A percentile compares a stretch with the other conserved stretches of the same genome.
Evolutionary conservation across 37 sponge, comb jelly and placozoan species (phyloP).

Genomic region (Beroe ovata): DNA sequence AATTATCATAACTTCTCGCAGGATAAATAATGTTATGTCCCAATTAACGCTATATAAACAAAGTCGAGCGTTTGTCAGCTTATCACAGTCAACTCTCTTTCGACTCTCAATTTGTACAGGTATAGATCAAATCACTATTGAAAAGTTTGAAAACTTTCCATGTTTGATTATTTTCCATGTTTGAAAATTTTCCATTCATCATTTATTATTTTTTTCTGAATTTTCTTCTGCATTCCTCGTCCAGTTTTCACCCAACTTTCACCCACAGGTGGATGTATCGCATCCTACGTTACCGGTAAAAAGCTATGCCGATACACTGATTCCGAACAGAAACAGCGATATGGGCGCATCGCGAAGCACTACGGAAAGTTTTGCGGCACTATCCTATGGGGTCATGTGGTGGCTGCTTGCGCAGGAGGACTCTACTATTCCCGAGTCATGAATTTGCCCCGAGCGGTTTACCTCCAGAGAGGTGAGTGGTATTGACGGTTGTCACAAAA

Average conservation of each 20-base stretch:
- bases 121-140: neutral
- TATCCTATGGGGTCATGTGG: slow-evolving; percentile 25
- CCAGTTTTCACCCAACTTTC: too few relatives aligned
- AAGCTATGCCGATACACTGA: neutral
- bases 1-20: too few relatives aligned
- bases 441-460: slow-evolving; percentile 36
- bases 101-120: neutral
- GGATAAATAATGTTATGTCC: neutral
- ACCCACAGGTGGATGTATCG: slow-evolving; percentile 3
- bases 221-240: too few relatives aligned
- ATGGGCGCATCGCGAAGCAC: slow-evolving; percentile 13
- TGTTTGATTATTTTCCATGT: too few relatives aligned
- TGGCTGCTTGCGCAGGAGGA: neutral
- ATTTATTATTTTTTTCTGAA: too few relatives aligned
- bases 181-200: too few relatives aligned
- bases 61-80: neutral
- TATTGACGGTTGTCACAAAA: too few relatives aligned
- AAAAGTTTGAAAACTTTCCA: too few relatives aligned
- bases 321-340: neutral
- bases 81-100: neutral
- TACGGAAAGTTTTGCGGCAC: slow-evolving; percentile 11
- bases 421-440: neutral
- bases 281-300: slow-evolving; percentile 14
- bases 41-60: slow-evolving; percentile 31
- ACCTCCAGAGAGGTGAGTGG: slow-evolving; percentile 29